phyloP scores from a whole-genome alignment of 2,888 invertebrate species.

The Anthophora plumipes region DNA sequence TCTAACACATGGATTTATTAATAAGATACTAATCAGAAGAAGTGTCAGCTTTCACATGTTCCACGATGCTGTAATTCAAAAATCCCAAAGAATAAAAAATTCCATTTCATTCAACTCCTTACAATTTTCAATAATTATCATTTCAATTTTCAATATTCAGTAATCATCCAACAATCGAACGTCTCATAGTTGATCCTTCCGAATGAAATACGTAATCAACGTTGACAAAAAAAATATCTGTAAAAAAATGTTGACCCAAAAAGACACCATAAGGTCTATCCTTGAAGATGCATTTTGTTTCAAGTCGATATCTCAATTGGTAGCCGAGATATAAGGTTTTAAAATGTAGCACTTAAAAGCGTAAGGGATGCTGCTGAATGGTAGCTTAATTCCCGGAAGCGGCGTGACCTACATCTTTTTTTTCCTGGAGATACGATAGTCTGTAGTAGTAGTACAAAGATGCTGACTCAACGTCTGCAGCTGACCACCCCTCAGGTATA shows the following conservation, averaged over 20 bases:
- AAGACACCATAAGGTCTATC: neutral
- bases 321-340: slow-evolving; percentile 7
- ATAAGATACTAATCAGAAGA: too few species aligned
- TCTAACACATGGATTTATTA: too few species aligned
- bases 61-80: too few species aligned
- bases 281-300: neutral
- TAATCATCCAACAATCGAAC: too few species aligned
- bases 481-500: slow-evolving; percentile 20
- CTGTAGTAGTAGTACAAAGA: slow-evolving; percentile 10
- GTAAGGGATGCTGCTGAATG: neutral
- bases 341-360: neutral
- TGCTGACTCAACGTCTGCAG: slow-evolving; percentile 12
- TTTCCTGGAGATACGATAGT: neutral
- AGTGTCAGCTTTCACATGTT: too few species aligned
- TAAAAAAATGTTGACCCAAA: neutral
- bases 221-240: too few species aligned
- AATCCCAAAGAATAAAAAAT: too few species aligned
- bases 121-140: too few species aligned
- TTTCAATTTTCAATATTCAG: too few species aligned
- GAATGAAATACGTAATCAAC: too few species aligned
- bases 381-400: neutral
- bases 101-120: too few species aligned
- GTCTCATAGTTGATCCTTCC: too few species aligned
- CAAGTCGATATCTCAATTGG: slow-evolving; percentile 13
- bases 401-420: slow-evolving; percentile 22